Base-by-base conservation (phyloP, 2,888 invertebrate genomes). In the Ceriagrion tenellum region DNA sequence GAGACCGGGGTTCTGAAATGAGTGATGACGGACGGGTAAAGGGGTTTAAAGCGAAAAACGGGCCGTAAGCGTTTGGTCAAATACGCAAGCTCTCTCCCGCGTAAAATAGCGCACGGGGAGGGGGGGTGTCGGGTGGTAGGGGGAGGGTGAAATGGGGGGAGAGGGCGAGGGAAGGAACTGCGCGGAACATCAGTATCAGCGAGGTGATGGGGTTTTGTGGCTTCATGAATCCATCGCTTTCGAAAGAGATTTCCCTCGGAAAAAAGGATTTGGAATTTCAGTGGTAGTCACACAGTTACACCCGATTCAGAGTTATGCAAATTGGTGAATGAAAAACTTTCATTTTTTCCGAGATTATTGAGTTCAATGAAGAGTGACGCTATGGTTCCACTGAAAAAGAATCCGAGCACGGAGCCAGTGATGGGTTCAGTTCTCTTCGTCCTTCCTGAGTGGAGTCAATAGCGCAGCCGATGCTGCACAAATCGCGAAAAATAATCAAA, bases 41-140 rank as follows among this genome's bases (percentile, higher is more conserved):
- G 93, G 74, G 63, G 69, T 93, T 93, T 93, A 59, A 93, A 47
- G 93, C 69, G 69, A 93, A 93, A 93, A 74, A 47, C 69, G 93
- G 81, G 93, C 74, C 69, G n/a, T 93, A 93, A 93, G 93, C 93
- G 93, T 63, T 93, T 93, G 40, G 69, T 69, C 93, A 93, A 93
- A 93, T 93, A 93, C 81, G 81, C 81, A 35, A 16, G 13, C 81
- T 59, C 59, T 47, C 8, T 81, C 35, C 81, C 81, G 30, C 81
- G 81, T 81, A 81, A 81, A 81, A 81, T 69, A 26, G 69, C 69
- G n/a, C 69, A 8, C 81, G 35, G 81, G 35, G 30, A 16, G n/a
- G 4, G 26, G 69, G 69, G n/a, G n/a, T n/a, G n/a, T n/a, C n/a
- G n/a, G n/a, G n/a, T n/a, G n/a, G n/a, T n/a, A n/a, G n/a, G n/a